phyloP scores from a whole-genome alignment of 2,797 vertebrate species.

The Phataginus tetradactyla region DNA sequence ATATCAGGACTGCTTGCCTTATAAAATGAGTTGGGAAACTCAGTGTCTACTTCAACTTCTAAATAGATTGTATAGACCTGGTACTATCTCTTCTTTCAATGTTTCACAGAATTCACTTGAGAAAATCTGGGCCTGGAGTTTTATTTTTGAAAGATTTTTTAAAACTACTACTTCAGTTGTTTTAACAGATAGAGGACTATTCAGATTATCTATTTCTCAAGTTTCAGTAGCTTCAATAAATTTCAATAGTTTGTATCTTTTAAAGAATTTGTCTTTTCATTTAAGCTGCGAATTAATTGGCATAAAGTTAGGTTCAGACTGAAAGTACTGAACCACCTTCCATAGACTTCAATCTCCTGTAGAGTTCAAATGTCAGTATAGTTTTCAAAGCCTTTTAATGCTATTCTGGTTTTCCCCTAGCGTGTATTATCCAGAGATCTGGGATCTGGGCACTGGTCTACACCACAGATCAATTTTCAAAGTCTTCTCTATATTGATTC shows the following conservation, averaged over 20 bases:
- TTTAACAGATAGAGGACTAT: neutral
- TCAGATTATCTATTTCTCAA: neutral
- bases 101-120: neutral
- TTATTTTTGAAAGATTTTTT: constrained; percentile 19
- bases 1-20: neutral
- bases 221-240: too few species aligned
- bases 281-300: neutral
- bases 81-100: neutral
- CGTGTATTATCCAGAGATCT: neutral
- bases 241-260: neutral
- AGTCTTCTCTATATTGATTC: neutral
- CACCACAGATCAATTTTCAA: neutral
- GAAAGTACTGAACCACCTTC: neutral
- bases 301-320: neutral
- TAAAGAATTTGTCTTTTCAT: neutral
- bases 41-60: constrained; percentile 20
- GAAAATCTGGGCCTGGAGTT: neutral
- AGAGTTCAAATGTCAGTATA: neutral
- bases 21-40: neutral
- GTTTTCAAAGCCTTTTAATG: neutral
- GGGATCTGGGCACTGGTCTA: neutral
- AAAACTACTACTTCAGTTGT: neutral
- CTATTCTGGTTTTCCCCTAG: neutral
- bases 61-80: neutral
- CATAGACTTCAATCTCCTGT: neutral